Conservation (phyloP, 2,113 vertebrate species). For the Sula dactylatra region DNA sequence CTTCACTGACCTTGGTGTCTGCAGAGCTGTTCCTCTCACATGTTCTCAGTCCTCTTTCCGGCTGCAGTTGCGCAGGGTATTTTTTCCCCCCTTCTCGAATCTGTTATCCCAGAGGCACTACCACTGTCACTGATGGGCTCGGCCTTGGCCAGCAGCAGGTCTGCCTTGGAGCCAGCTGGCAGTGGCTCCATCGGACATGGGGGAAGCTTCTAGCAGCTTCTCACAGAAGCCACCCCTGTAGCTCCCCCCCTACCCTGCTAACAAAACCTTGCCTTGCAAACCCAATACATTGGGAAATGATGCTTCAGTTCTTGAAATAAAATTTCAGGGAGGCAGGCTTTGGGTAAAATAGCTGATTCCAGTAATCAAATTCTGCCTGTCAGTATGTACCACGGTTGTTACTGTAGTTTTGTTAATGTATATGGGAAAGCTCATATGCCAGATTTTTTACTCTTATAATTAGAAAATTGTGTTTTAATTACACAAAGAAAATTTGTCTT, state of each 20-base stretch:
- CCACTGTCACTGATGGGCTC: rapidly evolving
- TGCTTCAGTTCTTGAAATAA: not conserved
- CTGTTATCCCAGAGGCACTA: not conserved
- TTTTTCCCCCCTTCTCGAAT: not conserved
- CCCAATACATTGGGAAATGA: not conserved
- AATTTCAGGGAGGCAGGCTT: not conserved
- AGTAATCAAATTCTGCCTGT: not conserved
- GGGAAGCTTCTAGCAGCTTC: not conserved
- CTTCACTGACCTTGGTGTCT: not conserved
- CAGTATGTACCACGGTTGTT: not conserved
- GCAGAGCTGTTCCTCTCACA: not conserved
- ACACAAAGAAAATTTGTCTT: not conserved
- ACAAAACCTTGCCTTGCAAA: not conserved
- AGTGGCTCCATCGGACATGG: not conserved
- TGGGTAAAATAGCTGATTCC: not conserved
- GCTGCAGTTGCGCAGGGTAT: not conserved
- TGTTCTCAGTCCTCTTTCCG: not conserved
- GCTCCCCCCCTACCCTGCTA: not conserved
- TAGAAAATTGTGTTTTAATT: constrained; percentile 19
- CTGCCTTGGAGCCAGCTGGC: not conserved
- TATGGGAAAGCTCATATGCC: not conserved
- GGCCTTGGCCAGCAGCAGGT: not conserved
- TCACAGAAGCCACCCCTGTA: not conserved
- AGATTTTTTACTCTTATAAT: not conserved
- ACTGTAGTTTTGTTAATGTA: not conserved